Evolutionary conservation across 2,113 vertebrate genomes (phyloP).

Genomic region (Malurus elegans): DNA sequence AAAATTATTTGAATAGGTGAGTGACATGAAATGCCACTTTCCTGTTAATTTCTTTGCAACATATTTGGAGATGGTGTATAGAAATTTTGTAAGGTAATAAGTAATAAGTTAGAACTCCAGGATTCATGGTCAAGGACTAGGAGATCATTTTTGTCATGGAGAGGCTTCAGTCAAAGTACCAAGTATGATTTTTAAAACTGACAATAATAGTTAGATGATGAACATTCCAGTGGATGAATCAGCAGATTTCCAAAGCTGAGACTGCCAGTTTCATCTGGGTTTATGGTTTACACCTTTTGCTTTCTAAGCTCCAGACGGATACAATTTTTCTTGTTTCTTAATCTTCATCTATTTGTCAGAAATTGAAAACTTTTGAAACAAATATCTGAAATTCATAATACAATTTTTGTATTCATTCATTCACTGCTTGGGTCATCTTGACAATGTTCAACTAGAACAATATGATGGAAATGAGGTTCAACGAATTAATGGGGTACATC

Average conservation of each 20-base stretch:
- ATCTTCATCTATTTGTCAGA: not conserved
- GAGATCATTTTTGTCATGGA: not conserved
- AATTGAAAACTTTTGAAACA: not conserved
- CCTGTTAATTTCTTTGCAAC: not conserved
- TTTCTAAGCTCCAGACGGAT: not conserved
- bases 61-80: not conserved
- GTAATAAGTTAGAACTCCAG: not conserved
- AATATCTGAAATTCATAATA: not conserved
- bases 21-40: not conserved
- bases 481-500: not conserved
- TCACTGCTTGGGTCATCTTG: not conserved
- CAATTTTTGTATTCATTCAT: not conserved
- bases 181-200: not conserved
- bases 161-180: not conserved
- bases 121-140: not conserved
- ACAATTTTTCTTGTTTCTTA: not conserved
- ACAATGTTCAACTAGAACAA: not conserved
- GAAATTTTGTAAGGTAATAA: not conserved
- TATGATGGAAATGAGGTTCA: not conserved
- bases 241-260: not conserved
- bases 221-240: not conserved
- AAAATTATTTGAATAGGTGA: not conserved
- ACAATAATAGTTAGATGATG: not conserved
- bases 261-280: not conserved
- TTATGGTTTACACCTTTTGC: not conserved